phyloP scores from a whole-genome alignment of 2,888 invertebrate species.

The Lepidochitona cinerea region DNA sequence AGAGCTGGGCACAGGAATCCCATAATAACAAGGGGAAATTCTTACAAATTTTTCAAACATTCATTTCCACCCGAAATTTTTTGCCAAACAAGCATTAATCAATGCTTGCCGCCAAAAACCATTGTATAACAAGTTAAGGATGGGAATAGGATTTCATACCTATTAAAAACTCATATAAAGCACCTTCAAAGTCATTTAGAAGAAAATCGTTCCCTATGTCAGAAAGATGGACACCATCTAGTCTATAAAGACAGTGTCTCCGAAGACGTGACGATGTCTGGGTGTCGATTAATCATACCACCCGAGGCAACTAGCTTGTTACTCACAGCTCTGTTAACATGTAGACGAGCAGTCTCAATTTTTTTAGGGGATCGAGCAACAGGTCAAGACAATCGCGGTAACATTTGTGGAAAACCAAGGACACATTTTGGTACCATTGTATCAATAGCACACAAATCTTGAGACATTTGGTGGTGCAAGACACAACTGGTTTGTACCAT shows the following conservation, averaged over 20 bases:
- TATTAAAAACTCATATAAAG: neutral
- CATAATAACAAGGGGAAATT: no score
- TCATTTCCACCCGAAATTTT: no score
- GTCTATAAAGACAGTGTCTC: neutral
- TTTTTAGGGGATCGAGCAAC: neutral
- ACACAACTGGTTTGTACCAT: no score
- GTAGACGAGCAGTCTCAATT: neutral
- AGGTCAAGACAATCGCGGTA: neutral
- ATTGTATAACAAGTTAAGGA: no score
- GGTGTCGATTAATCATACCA: neutral
- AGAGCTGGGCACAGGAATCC: no score
- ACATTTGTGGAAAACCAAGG: neutral
- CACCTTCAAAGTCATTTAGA: neutral
- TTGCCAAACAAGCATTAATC: no score
- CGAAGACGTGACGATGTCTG: neutral
- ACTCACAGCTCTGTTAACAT: neutral
- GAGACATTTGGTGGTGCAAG: no score
- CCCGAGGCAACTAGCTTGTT: neutral
- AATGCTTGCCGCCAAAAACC: no score
- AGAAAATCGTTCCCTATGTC: neutral
- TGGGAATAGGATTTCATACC: no score
- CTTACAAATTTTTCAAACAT: no score
- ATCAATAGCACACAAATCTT: no score
- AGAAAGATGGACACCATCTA: neutral
- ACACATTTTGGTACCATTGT: neutral